Evolutionary conservation across 2,113 vertebrate genomes (phyloP).

Genomic region (Hippocampus mohnikei): DNA sequence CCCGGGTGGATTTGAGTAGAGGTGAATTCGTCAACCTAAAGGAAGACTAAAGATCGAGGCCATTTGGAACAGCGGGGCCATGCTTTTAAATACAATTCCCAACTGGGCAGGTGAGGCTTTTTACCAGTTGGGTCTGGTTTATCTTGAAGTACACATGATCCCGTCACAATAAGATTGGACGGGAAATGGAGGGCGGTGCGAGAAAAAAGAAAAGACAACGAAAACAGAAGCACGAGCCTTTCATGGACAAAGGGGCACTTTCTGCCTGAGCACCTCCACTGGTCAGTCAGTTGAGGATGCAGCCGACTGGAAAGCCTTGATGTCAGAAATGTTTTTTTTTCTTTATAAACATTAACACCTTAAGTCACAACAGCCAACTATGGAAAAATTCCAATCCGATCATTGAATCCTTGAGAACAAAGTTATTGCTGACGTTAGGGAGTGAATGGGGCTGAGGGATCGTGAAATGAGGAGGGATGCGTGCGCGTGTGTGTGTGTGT

Average conservation of each 20-base stretch:
- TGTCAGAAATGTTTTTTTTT: constrained; percentile 52
- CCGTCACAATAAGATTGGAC: constrained; percentile 9
- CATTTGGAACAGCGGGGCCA: neutral
- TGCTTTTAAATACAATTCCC: constrained; percentile 6
- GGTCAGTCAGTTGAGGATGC: constrained; percentile 23
- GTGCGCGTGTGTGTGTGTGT: too few species aligned
- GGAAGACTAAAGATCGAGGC: constrained; percentile 14
- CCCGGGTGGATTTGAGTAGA: neutral
- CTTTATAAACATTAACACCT: constrained; percentile 60
- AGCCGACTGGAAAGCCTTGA: constrained; percentile 45
- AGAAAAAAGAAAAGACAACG: constrained; percentile 10
- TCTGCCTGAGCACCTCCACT: constrained; percentile 42
- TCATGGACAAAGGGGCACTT: constrained; percentile 56
- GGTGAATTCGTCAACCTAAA: neutral
- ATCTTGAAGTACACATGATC: constrained; percentile 36
- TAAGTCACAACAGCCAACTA: constrained; percentile 65
- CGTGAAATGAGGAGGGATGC: constrained; percentile 23
- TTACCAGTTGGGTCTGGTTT: constrained; percentile 32
- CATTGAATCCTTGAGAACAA: constrained; percentile 75
- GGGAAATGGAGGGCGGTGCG: neutral
- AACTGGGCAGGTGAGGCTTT: constrained; percentile 23
- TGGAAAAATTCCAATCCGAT: constrained; percentile 67
- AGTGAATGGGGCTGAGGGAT: constrained; percentile 4
- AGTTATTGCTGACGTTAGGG: constrained; percentile 75
- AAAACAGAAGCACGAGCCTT: constrained; percentile 65